Percentiles rank a stretch among this genome's conserved stretches.
These are phyloP conservation scores for Drosophila peninsularis DNA, from an alignment of 2,888 invertebrate species.

Conservation along the genomic window DNA sequence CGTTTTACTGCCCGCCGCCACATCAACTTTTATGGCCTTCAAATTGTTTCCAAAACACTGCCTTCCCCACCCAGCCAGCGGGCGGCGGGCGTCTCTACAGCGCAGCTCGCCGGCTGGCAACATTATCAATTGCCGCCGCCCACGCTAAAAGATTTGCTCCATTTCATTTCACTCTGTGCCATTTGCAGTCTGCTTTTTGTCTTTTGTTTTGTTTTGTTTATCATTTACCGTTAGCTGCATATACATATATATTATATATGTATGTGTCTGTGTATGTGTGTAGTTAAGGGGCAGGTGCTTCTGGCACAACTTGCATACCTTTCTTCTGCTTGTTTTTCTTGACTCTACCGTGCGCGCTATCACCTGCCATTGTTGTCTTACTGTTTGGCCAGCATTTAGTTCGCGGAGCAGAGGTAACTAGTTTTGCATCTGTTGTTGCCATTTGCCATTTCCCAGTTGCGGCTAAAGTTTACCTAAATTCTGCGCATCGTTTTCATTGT, in stretches of 20 bases:
- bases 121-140: slow-evolving; percentile 72
- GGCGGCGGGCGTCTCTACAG: slow-evolving; percentile 37
- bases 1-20: slow-evolving; percentile 66
- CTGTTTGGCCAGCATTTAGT: slow-evolving; percentile 23
- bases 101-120: slow-evolving; percentile 39
- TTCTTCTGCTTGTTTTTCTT: not conserved
- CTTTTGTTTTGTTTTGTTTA: slow-evolving; percentile 35
- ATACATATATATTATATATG: not conserved
- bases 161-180: slow-evolving; percentile 58
- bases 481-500: slow-evolving; percentile 55
- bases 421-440: slow-evolving; percentile 50
- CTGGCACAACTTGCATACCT: slow-evolving; percentile 2
- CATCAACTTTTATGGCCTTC: slow-evolving; percentile 81
- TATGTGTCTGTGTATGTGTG: not conserved
- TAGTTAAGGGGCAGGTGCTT: slow-evolving; percentile 28
- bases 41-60: slow-evolving; percentile 79
- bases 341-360: slow-evolving; percentile 20
- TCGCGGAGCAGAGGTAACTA: slow-evolving; percentile 26
- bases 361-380: slow-evolving; percentile 26
- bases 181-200: slow-evolving; percentile 49
- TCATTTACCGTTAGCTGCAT: slow-evolving; percentile 20
- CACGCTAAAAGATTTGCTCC: slow-evolving; percentile 66
- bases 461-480: slow-evolving; percentile 50
- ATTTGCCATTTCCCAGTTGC: not conserved
- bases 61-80: slow-evolving; percentile 2